A percentile compares a stretch with the other conserved stretches of the same genome.
Evolutionary conservation across 2,113 vertebrate genomes (phyloP).

Genomic region (Amphilophus citrinellus): DNA sequence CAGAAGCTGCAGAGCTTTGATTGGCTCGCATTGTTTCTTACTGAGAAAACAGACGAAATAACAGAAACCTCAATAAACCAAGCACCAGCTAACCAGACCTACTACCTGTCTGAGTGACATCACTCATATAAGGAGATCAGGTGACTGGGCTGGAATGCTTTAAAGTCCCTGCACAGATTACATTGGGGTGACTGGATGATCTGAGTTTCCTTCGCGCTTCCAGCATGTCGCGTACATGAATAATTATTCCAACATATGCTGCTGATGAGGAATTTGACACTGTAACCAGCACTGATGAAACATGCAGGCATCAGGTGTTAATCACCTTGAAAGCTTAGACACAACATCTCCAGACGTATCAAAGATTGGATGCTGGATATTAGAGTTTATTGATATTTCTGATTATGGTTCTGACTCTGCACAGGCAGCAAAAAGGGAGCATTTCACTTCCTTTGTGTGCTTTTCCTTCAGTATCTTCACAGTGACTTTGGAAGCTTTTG

Average conservation of each 20-base stretch:
- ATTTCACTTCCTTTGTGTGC: neutral
- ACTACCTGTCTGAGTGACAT: neutral
- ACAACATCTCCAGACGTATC: neutral
- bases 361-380: neutral
- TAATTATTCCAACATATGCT: too few relatives aligned
- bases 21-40: too few relatives aligned
- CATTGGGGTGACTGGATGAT: too few relatives aligned
- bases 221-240: too few relatives aligned
- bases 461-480: neutral
- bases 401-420: neutral
- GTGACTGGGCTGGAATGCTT: too few relatives aligned
- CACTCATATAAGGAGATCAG: neutral
- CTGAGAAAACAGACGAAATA: too few relatives aligned
- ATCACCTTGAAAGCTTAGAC: neutral
- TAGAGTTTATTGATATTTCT: conserved; percentile 14
- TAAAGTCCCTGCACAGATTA: too few relatives aligned
- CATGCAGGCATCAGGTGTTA: neutral
- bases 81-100: neutral
- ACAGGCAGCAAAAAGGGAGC: neutral
- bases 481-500: neutral
- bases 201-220: too few relatives aligned
- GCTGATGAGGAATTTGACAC: neutral
- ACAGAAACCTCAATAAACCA: neutral
- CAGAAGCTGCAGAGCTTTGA: neutral
- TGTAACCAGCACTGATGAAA: neutral